Conservation (phyloP, 2,113 vertebrate genomes). For the Psophia crepitans region DNA sequence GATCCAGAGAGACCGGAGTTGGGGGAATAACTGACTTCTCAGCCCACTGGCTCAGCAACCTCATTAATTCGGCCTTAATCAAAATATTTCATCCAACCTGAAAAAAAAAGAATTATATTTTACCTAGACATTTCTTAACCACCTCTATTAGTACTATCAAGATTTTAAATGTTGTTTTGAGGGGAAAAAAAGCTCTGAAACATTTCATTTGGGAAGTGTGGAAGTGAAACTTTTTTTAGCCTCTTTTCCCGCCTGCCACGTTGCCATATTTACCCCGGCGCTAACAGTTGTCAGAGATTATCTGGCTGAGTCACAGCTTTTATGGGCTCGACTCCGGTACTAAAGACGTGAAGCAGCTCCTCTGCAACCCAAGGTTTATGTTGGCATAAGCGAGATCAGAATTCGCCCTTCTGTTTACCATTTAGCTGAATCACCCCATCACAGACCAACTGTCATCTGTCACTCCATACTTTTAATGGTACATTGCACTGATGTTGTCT, state of each 20-base stretch:
- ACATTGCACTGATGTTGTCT: slow-evolving; percentile 64
- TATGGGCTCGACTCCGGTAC: slow-evolving; percentile 10
- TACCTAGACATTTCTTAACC: background rate
- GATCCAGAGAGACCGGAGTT: rapidly evolving
- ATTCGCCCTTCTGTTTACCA: slow-evolving; percentile 61
- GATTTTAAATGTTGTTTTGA: background rate
- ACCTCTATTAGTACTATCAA: background rate
- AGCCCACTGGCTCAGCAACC: background rate
- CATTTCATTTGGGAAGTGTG: background rate
- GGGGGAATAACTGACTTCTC: background rate
- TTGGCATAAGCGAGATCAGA: slow-evolving; percentile 59
- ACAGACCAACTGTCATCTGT: slow-evolving; percentile 69
- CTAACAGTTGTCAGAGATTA: slow-evolving; percentile 69
- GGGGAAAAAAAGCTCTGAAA: background rate
- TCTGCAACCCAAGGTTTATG: slow-evolving; percentile 59
- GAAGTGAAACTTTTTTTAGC: slow-evolving; percentile 45
- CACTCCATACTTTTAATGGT: slow-evolving; percentile 66
- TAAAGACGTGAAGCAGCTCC: slow-evolving; percentile 37
- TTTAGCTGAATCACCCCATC: slow-evolving; percentile 71
- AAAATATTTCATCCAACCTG: background rate
- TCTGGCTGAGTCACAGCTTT: slow-evolving; percentile 68
- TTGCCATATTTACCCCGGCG: slow-evolving; percentile 53
- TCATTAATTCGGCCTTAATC: background rate
- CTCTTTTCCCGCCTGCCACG: slow-evolving; percentile 40
- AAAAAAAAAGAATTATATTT: background rate